These are phyloP conservation scores for Okapia johnstoni DNA, from an alignment of 2,113 vertebrate genomes.

Conservation along the genomic window DNA sequence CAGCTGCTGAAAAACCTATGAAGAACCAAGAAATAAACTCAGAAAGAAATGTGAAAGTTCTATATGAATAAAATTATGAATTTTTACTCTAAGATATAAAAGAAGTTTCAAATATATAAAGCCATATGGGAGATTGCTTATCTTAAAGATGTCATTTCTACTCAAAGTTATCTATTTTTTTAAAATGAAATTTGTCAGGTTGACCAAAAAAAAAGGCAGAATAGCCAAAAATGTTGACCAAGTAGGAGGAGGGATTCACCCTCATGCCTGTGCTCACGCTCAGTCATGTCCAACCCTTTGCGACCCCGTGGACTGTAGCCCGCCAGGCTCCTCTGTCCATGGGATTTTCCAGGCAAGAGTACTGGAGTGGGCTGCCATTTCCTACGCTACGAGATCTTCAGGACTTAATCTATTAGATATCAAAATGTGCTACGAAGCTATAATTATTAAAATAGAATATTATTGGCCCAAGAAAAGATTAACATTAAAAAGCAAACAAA, in stretches of 20 bases:
- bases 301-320: neutral
- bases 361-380: neutral
- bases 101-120: neutral
- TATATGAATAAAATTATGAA: neutral
- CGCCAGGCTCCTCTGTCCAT: neutral
- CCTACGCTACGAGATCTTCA: neutral
- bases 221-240: neutral
- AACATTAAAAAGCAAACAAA: neutral
- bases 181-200: neutral
- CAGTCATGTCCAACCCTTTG: neutral
- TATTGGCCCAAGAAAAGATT: neutral
- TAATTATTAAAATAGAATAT: neutral
- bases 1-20: neutral
- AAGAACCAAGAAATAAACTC: conserved; percentile 1
- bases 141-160: neutral
- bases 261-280: neutral
- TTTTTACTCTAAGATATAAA: neutral
- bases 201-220: neutral
- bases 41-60: neutral
- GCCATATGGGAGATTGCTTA: neutral
- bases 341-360: neutral
- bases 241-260: neutral
- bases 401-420: neutral
- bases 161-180: neutral
- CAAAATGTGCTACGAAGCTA: neutral